Evolutionary conservation across 2,113 vertebrate species (phyloP).

Genomic region (Ammodytes dubius): DNA sequence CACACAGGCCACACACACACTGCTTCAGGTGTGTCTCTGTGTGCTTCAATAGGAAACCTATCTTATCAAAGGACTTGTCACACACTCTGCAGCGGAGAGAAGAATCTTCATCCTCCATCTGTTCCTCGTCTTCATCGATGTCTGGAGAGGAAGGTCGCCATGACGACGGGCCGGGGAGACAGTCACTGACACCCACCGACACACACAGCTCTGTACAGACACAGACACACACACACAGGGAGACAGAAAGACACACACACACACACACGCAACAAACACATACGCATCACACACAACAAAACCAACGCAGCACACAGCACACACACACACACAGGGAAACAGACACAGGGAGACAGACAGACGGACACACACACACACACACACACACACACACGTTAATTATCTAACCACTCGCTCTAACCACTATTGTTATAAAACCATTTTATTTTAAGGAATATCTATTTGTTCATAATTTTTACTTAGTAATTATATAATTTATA

Average conservation of each 20-base stretch:
- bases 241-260: too few relatives aligned
- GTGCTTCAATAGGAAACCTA: slow-evolving; percentile 66
- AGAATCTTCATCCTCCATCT: neutral
- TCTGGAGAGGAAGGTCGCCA: neutral
- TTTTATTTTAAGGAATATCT: too few relatives aligned
- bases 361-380: too few relatives aligned
- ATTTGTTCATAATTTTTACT: too few relatives aligned
- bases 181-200: slow-evolving; percentile 9
- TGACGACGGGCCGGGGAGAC: neutral
- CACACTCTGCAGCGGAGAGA: slow-evolving; percentile 66
- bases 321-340: neutral
- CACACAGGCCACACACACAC: slow-evolving; percentile 64
- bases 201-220: slow-evolving; percentile 53
- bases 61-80: slow-evolving; percentile 51
- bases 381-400: too few relatives aligned
- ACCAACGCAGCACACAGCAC: too few relatives aligned
- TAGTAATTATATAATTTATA: too few relatives aligned
- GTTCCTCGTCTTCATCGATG: slow-evolving; percentile 36
- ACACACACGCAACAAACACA: too few relatives aligned
- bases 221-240: neutral
- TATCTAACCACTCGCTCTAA: too few relatives aligned
- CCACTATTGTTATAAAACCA: too few relatives aligned
- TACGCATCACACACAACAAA: too few relatives aligned
- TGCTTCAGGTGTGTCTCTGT: slow-evolving; percentile 57
- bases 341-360: neutral